Evolutionary conservation across 2,888 invertebrate species (phyloP).

Genomic region (Allacma fusca): DNA sequence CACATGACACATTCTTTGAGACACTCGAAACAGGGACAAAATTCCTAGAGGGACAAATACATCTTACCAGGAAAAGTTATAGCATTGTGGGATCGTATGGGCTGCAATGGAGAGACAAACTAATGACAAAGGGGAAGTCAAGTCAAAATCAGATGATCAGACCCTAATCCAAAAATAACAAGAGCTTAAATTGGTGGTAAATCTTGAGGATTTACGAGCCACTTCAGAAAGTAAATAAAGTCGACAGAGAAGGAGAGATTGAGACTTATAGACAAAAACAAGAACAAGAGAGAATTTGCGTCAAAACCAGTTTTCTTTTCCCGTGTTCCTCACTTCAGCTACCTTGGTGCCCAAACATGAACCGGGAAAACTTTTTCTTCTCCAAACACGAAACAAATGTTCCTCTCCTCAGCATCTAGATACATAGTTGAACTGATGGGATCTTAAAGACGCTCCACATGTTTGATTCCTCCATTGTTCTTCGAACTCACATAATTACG

Average conservation of each 20-base stretch:
- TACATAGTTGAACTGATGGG: too few species aligned
- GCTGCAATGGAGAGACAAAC: too few species aligned
- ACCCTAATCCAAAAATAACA: conserved; percentile 37
- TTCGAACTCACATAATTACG: too few species aligned
- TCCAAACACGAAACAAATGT: neutral
- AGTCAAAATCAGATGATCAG: conserved; percentile 39
- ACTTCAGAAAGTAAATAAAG: conserved; percentile 40
- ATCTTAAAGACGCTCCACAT: too few species aligned
- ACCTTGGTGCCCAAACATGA: conserved; percentile 15
- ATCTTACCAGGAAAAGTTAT: too few species aligned
- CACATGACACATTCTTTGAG: too few species aligned
- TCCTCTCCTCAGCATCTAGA: too few species aligned
- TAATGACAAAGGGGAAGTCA: conserved; percentile 24
- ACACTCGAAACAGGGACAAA: too few species aligned
- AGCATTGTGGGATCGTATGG: too few species aligned
- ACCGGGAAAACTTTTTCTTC: conserved; percentile 27
- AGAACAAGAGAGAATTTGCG: conserved; percentile 24
- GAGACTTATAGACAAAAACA: neutral
- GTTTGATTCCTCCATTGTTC: too few species aligned
- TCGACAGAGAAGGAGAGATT: conserved; percentile 25
- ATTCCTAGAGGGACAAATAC: too few species aligned
- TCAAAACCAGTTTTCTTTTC: conserved; percentile 35
- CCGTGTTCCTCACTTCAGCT: neutral
- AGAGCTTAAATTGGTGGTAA: conserved; percentile 39
- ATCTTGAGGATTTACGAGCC: conserved; percentile 35